A percentile compares a stretch with the other conserved stretches of the same genome.
These are phyloP conservation scores for Xestobium rufovillosum DNA, from an alignment of 2,888 invertebrate species.

Conservation along the genomic window DNA sequence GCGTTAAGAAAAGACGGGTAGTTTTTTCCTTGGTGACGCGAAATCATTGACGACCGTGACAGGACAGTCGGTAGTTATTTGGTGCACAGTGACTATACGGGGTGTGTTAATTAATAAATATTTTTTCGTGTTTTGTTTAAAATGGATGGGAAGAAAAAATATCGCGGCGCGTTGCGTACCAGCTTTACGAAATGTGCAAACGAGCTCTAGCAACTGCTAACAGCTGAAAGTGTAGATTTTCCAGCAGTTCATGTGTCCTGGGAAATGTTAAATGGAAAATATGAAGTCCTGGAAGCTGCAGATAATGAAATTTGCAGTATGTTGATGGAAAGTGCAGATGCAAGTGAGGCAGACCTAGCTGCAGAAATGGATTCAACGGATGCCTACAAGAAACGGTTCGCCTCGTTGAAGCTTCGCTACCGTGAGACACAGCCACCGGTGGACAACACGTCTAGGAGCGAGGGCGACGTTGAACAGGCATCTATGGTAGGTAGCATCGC, in stretches of 20 bases:
- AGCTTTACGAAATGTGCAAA: constrained; percentile 10
- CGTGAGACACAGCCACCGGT: too few relatives aligned
- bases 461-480: too few relatives aligned
- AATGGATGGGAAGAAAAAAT: constrained; percentile 16
- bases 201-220: constrained; percentile 12
- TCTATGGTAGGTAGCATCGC: too few relatives aligned
- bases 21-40: too few relatives aligned
- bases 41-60: too few relatives aligned
- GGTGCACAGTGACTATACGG: too few relatives aligned
- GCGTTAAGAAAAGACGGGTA: too few relatives aligned
- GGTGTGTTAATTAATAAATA: too few relatives aligned
- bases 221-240: not conserved
- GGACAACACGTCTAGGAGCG: too few relatives aligned
- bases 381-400: constrained; percentile 4
- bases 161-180: constrained; percentile 13
- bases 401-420: not conserved
- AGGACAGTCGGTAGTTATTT: too few relatives aligned
- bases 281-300: constrained; percentile 3
- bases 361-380: constrained; percentile 13
- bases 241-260: not conserved
- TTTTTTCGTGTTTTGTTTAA: too few relatives aligned
- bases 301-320: constrained; percentile 2
- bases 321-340: constrained; percentile 5
- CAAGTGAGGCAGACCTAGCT: constrained; percentile 9
- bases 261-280: constrained; percentile 9